Percentiles rank a stretch among this genome's conserved stretches.
phyloP scores from a whole-genome alignment of 1,140 invertebrate genomes.

The Agraylea sexmaculata region DNA sequence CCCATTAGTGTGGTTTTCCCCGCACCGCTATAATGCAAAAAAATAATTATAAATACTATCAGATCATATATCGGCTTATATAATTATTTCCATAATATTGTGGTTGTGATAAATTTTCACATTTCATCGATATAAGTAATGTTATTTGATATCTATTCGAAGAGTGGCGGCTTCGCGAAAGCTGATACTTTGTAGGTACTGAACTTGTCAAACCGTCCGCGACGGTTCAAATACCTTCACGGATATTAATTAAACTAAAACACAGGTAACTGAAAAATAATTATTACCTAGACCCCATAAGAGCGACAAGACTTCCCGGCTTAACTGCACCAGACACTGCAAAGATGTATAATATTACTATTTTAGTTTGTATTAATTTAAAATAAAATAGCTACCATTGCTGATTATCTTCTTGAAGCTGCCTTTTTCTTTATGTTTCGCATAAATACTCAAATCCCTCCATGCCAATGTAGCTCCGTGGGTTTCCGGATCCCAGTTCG shows the following conservation, averaged over 20 bases:
- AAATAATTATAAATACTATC: constrained; percentile 22
- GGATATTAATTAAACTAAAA: too few relatives aligned
- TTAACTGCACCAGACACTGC: constrained; percentile 61
- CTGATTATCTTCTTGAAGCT: constrained; percentile 56
- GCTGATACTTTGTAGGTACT: too few relatives aligned
- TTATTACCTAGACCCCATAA: constrained; percentile 78
- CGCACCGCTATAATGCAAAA: constrained; percentile 58
- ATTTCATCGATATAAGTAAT: too few relatives aligned
- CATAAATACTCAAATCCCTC: constrained; percentile 60
- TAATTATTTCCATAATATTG: too few relatives aligned
- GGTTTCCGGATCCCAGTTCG: constrained; percentile 38
- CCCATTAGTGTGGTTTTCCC: constrained; percentile 94
- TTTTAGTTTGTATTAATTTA: constrained; percentile 3
- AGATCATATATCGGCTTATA: constrained; percentile 2
- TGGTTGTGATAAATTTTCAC: too few relatives aligned
- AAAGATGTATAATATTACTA: constrained; percentile 19
- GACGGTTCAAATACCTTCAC: too few relatives aligned
- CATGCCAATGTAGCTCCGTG: constrained; percentile 58
- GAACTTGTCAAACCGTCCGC: too few relatives aligned
- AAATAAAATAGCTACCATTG: constrained; percentile 39
- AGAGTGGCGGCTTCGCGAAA: too few relatives aligned
- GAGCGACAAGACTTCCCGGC: constrained; percentile 72
- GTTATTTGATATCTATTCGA: too few relatives aligned
- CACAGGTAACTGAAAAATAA: too few relatives aligned
- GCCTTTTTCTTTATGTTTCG: constrained; percentile 36